Evolutionary conservation across 1,140 invertebrate genomes (phyloP), one percentile per base, ranked within the genome.

Genomic region (Bombus vancouverensis): DNA sequence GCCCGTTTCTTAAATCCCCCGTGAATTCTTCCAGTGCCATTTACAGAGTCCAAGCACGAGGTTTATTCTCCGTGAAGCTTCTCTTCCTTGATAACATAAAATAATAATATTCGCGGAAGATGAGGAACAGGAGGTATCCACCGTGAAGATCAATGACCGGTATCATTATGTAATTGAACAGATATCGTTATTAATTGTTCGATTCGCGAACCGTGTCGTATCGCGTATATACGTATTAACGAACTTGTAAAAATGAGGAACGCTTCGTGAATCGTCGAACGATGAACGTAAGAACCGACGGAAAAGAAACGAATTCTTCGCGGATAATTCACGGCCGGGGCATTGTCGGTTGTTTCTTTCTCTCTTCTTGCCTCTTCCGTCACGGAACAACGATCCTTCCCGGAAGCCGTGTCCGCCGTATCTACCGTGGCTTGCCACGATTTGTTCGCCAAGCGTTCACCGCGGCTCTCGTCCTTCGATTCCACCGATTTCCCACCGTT

Each of bases 11-110:
- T 87, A 92, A 93, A 93, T 93, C 90, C 94, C 94, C 94, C 95
- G 95, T 95, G 95, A 95, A 95, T 95, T 95, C 94, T 95, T 95
- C 94, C 94, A 95, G 95, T 95, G 95, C 95, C 95, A 95, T 95
- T 95, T 92, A 95, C 95, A 95, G 95, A 95, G 92, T 94, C 93
- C 93, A 93, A 95, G 93, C 93, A 32, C 25, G 13, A 12, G 28
- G 12, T 18, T 5, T 47, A 12, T 9, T 12, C 6, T 53, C 10
- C 37, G 10, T 4, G 25, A n/a, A 59, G 25, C 28, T 62, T 62
- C 0, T 28, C 22, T 28, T 59, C 59, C 59, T 28, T 22, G 28
- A 62, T n/a, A 13, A 5, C 1, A 13, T n/a, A n/a, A 62, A 62
- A 62, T n/a, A 57, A 8, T 2, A 32, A 75, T 10, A 68, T 75